Percentiles rank a stretch among this genome's conserved stretches.
phyloP scores from a whole-genome alignment of 2,113 vertebrate genomes.

The Ellobius talpinus region DNA sequence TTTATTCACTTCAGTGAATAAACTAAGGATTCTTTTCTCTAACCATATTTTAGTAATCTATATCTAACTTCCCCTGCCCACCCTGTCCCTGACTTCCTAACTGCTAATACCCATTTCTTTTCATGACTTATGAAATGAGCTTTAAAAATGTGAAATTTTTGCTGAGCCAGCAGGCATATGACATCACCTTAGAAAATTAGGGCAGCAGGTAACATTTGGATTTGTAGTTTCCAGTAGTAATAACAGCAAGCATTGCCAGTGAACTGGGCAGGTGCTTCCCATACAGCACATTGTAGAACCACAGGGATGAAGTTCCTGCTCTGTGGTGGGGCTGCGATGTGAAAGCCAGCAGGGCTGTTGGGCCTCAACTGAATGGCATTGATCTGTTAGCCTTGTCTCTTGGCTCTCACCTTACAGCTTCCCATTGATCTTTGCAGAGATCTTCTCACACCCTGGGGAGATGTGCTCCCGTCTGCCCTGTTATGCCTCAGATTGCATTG shows the following conservation, averaged over 20 bases:
- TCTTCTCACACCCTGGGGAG: not conserved
- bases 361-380: rapidly evolving
- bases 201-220: not conserved
- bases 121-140: not conserved
- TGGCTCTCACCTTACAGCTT: not conserved
- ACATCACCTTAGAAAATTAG: not conserved
- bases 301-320: not conserved
- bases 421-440: not conserved
- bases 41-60: not conserved
- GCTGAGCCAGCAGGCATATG: not conserved
- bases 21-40: not conserved
- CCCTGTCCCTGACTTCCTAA: not conserved
- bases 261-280: not conserved
- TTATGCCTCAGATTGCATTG: not conserved
- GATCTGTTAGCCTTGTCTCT: not conserved
- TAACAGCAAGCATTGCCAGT: not conserved
- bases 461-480: not conserved
- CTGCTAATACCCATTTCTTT: not conserved
- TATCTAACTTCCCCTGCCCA: not conserved
- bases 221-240: not conserved
- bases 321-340: not conserved
- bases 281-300: not conserved
- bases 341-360: not conserved
- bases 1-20: not conserved
- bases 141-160: conserved; percentile 1